Conservation (phyloP, 2,113 vertebrate genomes). For the Todiramphus saurophagus region DNA sequence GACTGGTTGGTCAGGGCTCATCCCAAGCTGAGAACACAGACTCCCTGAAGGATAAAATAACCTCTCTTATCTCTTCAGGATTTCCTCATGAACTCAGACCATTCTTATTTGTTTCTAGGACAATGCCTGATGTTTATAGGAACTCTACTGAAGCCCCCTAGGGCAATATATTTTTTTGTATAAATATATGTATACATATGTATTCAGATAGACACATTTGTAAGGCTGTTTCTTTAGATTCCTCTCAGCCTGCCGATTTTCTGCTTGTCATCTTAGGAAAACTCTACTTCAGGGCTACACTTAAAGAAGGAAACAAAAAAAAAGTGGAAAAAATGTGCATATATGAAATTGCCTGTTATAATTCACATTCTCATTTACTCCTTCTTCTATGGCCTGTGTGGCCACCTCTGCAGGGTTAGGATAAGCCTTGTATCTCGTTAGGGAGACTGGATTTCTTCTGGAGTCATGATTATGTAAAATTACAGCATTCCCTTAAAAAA, state of each 20-base stretch:
- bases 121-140: not conserved
- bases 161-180: not conserved
- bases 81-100: not conserved
- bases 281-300: not conserved
- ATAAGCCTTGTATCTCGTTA: not conserved
- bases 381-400: not conserved
- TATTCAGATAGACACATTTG: not conserved
- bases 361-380: not conserved
- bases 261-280: conserved; percentile 1
- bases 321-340: not conserved
- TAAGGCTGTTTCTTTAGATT: not conserved
- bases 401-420: not conserved
- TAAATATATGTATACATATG: not conserved
- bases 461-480: conserved; percentile 12
- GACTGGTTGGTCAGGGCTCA: not conserved
- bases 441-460: conserved; percentile 8
- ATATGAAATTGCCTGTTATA: not conserved
- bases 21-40: not conserved
- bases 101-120: not conserved
- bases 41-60: not conserved
- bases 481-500: not conserved
- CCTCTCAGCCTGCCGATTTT: not conserved
- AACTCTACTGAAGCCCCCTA: not conserved
- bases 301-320: not conserved
- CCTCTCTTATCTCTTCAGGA: not conserved